Evolutionary conservation across 2,797 vertebrate genomes (phyloP), one percentile per base, ranked within the genome.

Genomic region (Brachyalestes nurse): DNA sequence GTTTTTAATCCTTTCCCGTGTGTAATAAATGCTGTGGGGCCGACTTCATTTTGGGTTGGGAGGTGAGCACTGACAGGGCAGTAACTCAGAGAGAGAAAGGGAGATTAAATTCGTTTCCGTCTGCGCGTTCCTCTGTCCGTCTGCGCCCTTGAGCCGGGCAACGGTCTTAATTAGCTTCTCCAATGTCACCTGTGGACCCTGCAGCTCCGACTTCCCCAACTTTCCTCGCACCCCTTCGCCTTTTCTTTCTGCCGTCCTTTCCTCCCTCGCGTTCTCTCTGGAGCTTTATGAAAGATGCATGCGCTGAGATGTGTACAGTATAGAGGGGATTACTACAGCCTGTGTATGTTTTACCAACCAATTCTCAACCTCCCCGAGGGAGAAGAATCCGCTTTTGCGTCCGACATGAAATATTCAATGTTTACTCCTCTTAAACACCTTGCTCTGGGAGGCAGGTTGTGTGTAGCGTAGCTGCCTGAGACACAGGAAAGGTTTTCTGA

Each of bases 111-210:
- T 45, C 6, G 49, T 72, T 47, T 34, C 70, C 7, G 49, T 55
- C 21, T 25, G 2, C 17, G 23, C 25, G 70, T 34, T 34, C 70
- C 25, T 17, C 16, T 6, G 67, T 70, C 40, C 42, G 69, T 28
- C 47, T 53, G 45, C 69, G 70, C 70, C 70, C 70, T 53, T 53
- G 70, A 72, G 70, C 47, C 17, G 34, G 70, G 55, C 23, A 49
- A 77, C 71, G 75, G 66, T 80, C 84, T 81, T 69, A 69, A 69
- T 69, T 69, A 47, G 66, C 66, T 45, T 21, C 19, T n/a, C 40
- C n/a, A 6, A 69, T 40, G 42, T 69, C 66, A 69, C 66, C 66
- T 69, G 42, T 4, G n/a, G 66, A 47, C 40, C 14, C 14, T 1
- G 65, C 38, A 13, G 17, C 65, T 42, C 34, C 14, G 4, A 38